Evolutionary conservation across 1,140 invertebrate genomes (phyloP).

Genomic region (Cherax quadricarinatus): DNA sequence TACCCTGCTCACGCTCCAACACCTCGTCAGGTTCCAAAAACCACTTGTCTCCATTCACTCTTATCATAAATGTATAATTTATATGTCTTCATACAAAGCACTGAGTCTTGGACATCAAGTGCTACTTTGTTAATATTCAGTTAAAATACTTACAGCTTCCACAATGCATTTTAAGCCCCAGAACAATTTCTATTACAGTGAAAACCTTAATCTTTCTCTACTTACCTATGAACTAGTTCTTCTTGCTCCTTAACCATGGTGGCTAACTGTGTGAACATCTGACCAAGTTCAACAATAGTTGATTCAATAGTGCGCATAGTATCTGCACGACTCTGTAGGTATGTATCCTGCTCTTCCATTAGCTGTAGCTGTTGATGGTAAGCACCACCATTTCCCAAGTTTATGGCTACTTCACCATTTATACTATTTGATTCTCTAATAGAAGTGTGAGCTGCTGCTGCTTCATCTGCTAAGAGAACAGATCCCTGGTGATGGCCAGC

Average conservation of each 20-base stretch:
- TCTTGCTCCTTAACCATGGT: constrained; percentile 99
- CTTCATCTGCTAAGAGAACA: constrained; percentile 79
- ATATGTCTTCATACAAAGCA: no score
- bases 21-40: no score
- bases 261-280: constrained; percentile 98
- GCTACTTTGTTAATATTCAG: background rate
- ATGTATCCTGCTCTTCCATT: constrained; percentile 88
- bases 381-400: constrained; percentile 79
- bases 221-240: constrained; percentile 94
- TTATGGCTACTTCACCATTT: constrained; percentile 83
- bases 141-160: background rate
- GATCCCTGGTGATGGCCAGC: constrained; percentile 82
- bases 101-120: background rate
- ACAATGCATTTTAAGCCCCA: constrained; percentile 4
- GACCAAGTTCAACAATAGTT: constrained; percentile 98
- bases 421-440: background rate
- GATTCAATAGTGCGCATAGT: constrained; percentile 99
- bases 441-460: constrained; percentile 60
- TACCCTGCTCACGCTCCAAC: no score
- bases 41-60: no score
- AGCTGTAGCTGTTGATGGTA: constrained; percentile 82
- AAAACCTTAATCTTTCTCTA: constrained; percentile 20
- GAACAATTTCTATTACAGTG: background rate
- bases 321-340: constrained; percentile 94
- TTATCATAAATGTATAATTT: no score